A percentile compares a stretch with the other conserved stretches of the same genome.
Conservation (phyloP, 2,113 vertebrate species). For the Halichoerus grypus region DNA sequence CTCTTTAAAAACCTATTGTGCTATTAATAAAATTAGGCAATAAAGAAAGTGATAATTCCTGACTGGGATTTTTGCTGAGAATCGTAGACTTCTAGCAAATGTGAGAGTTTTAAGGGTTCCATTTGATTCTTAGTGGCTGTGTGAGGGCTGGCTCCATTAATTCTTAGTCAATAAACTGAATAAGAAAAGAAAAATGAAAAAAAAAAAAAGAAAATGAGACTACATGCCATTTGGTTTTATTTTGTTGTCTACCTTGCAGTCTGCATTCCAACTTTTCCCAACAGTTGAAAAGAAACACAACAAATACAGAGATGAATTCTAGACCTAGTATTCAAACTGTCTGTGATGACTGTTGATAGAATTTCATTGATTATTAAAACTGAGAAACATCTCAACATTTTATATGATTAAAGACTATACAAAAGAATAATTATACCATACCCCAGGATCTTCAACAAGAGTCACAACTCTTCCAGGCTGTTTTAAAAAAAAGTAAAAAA, state of each 20-base stretch:
- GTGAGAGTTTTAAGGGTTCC: neutral
- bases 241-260: neutral
- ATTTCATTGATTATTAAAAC: slow-evolving; percentile 53
- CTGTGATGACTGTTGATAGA: slow-evolving; percentile 23
- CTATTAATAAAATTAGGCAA: slow-evolving; percentile 46
- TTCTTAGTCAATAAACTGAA: slow-evolving; percentile 46
- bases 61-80: slow-evolving; percentile 25
- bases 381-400: slow-evolving; percentile 50
- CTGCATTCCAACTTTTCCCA: slow-evolving; percentile 34
- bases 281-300: neutral
- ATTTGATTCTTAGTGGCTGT: slow-evolving; percentile 6
- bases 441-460: slow-evolving; percentile 96
- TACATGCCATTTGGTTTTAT: slow-evolving; percentile 3
- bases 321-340: neutral
- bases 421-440: slow-evolving; percentile 85
- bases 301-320: slow-evolving; percentile 32
- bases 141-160: neutral
- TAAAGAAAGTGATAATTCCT: slow-evolving; percentile 35
- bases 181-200: neutral
- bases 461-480: slow-evolving; percentile 99
- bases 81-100: slow-evolving; percentile 24
- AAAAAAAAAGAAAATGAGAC: neutral
- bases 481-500: slow-evolving; percentile 63
- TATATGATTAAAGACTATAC: slow-evolving; percentile 41
- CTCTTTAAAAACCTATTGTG: neutral